Base-by-base conservation (phyloP, 2,888 invertebrate genomes). In the Plagodis pulveraria region DNA sequence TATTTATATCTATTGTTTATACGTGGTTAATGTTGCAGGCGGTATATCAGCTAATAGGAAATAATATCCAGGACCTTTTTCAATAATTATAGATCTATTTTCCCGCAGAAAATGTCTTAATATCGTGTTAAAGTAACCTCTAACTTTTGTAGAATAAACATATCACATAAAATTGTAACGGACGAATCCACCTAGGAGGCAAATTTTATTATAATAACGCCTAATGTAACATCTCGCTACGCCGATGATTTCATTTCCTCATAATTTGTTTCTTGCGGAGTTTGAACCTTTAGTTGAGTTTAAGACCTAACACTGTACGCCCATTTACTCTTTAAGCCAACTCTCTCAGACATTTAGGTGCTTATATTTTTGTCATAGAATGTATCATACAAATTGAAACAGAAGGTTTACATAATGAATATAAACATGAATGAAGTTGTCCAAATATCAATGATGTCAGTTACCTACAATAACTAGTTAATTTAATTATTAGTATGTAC, bases 261-360 rank as follows among this genome's bases (percentile, higher is more conserved):
- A 77, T 86, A 87, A 89, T 89, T 88, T 89, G 82, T 87, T 80
- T 83, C 82, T 86, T 84, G 81, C 81, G 71, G 73, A 77, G 76
- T 78, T 78, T 80, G 77, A 89, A 86, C 82, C 87, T 84, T 54
- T 81, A 80, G 77, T 74, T 73, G 70, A 80, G 83, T 82, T 88
- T 84, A 80, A 86, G 86, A 86, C 80, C 83, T 84, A 85, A 83
- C 83, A 81, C 83, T 78, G 83, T 81, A 83, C 84, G 78, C 79
- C 79, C 80, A 87, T 86, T 87, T 88, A 84, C 83, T 83, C 78
- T 84, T 81, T 76, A 79, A 84, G 82, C 77, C 77, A 84, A 85
- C 83, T 84, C 81, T 78, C 78, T 79, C 73, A 72, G 77, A 76
- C 69, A 72, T 72, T 72, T 72, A 77, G 80, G 74, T 76, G 79